Conservation (phyloP, 2,113 vertebrate species). For the Petaurus breviceps region DNA sequence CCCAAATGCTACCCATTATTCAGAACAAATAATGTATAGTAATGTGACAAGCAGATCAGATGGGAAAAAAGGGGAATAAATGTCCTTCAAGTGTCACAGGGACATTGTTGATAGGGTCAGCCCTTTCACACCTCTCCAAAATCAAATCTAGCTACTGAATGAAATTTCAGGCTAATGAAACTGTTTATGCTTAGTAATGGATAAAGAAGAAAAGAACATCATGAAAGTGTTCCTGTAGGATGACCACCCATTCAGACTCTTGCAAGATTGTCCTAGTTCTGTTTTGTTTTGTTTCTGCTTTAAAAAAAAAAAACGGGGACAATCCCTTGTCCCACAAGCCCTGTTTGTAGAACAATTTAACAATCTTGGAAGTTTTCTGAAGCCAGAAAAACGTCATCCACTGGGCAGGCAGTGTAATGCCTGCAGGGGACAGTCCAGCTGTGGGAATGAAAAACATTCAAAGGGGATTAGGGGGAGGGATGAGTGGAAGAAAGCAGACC, state of each 20-base stretch:
- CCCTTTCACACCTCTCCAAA: background rate
- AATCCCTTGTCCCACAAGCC: conserved; percentile 62
- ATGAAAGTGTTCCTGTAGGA: conserved; percentile 43
- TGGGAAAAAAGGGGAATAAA: background rate
- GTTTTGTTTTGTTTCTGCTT: conserved; percentile 50
- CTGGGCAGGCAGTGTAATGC: conserved; percentile 61
- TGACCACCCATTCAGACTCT: conserved; percentile 72
- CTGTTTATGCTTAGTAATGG: conserved; percentile 23
- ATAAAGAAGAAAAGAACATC: conserved; percentile 1
- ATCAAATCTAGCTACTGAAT: conserved; percentile 2
- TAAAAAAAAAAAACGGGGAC: conserved; percentile 31
- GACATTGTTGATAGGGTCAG: background rate
- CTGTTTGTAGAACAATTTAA: conserved; percentile 53
- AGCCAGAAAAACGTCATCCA: conserved; percentile 70
- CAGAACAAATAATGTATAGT: background rate
- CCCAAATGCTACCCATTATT: background rate
- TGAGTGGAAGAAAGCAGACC: background rate
- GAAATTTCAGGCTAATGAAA: conserved; percentile 31
- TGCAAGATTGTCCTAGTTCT: conserved; percentile 66
- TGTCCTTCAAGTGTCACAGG: background rate
- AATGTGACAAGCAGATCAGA: background rate
- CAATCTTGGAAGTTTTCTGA: conserved; percentile 62
- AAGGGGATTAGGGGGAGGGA: background rate
- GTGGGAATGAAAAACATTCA: conserved; percentile 60
- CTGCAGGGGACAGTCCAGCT: conserved; percentile 53